A percentile compares a stretch with the other conserved stretches of the same genome.
phyloP scores from a whole-genome alignment of 1,140 invertebrate species.

The Panagrolaimus sp. region DNA sequence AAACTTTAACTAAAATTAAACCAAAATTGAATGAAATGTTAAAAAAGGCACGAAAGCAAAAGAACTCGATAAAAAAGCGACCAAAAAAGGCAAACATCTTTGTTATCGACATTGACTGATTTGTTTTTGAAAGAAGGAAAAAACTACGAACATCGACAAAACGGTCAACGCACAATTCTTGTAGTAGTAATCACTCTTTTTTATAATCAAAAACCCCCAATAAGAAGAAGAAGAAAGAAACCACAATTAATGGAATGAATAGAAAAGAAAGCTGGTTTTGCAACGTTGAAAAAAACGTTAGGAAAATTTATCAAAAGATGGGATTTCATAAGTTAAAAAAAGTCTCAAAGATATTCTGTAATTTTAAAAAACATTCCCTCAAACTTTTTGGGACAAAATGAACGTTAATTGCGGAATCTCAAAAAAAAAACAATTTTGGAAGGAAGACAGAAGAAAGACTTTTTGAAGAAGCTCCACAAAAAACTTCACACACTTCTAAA shows the following conservation, averaged over 20 bases:
- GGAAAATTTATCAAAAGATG: not conserved
- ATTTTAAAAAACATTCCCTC: no score
- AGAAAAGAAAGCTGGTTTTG: not conserved
- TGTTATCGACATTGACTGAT: no score
- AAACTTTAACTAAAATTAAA: not conserved
- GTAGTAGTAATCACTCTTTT: no score
- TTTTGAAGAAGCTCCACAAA: not conserved
- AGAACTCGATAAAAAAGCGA: not conserved
- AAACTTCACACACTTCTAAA: no score
- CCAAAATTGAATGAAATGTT: no score
- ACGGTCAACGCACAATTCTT: no score
- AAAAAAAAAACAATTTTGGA: not conserved
- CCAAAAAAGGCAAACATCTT: not conserved
- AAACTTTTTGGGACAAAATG: not conserved
- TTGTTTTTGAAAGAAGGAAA: not conserved
- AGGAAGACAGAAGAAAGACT: no score
- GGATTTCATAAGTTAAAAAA: not conserved
- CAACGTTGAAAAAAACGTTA: not conserved
- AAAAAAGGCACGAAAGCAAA: no score
- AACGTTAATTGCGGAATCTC: not conserved
- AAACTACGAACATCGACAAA: no score
- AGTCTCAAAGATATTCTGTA: no score
- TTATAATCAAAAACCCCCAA: no score
- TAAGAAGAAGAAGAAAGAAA: not conserved
- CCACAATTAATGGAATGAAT: not conserved